Conservation (phyloP, 1,140 invertebrate genomes). For the Drosophila seguyi region DNA sequence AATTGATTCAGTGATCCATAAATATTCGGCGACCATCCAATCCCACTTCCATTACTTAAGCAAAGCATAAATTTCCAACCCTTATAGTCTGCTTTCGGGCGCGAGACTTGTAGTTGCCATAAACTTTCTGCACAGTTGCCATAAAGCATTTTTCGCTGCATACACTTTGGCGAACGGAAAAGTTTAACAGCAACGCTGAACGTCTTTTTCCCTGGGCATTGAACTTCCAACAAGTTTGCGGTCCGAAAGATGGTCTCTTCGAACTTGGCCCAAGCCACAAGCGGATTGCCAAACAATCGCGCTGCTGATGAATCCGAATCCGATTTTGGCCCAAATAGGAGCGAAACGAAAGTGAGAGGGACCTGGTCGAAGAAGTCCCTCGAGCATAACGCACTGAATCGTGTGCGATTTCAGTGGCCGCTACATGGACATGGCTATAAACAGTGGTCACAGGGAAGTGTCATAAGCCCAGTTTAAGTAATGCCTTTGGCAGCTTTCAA, state of each 20-base stretch:
- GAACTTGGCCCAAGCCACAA: conserved; percentile 14
- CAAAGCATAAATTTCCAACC: not conserved
- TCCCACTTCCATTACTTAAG: not conserved
- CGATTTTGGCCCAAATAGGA: conserved; percentile 26
- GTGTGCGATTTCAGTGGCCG: conserved; percentile 2
- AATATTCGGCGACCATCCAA: conserved; percentile 19
- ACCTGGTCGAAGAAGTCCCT: conserved; percentile 18
- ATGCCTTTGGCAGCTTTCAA: not conserved
- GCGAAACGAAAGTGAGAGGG: conserved; percentile 36
- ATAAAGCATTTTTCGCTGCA: conserved; percentile 22
- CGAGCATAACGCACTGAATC: conserved; percentile 36
- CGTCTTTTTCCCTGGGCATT: conserved; percentile 24
- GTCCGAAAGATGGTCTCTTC: not conserved
- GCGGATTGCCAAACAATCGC: conserved; percentile 44
- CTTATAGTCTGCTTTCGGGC: conserved; percentile 31
- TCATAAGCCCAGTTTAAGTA: not conserved
- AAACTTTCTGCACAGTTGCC: conserved; percentile 17
- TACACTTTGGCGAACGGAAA: conserved; percentile 26
- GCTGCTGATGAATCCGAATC: conserved; percentile 37
- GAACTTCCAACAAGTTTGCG: conserved; percentile 26
- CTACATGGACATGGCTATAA: not conserved
- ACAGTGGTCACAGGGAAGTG: conserved; percentile 11
- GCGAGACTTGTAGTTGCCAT: conserved; percentile 28
- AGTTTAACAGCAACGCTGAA: not conserved
- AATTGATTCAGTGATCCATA: conserved; percentile 26